Conservation (phyloP, 2,888 invertebrate genomes). For the Schizotus pectinicornis region DNA sequence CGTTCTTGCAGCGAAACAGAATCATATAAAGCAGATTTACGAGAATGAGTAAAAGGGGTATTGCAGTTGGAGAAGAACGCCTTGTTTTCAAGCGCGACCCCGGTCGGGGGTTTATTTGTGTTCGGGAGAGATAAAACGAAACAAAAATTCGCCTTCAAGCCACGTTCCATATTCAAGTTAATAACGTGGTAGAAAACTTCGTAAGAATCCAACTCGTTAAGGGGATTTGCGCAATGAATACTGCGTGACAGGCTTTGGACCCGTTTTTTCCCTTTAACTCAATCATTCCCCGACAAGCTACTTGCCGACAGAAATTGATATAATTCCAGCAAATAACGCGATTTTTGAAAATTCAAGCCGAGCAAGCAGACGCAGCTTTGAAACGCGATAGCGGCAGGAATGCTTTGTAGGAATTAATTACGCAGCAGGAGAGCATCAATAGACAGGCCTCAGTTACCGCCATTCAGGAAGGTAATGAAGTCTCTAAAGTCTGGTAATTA, state of each 20-base stretch:
- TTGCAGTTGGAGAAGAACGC: too few relatives aligned
- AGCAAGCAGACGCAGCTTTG: constrained; percentile 24
- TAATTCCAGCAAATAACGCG: too few relatives aligned
- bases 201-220: constrained; percentile 33
- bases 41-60: too few relatives aligned
- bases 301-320: too few relatives aligned
- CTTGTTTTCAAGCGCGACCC: too few relatives aligned
- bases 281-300: too few relatives aligned
- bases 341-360: too few relatives aligned
- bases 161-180: constrained; percentile 28
- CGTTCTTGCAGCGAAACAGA: too few relatives aligned
- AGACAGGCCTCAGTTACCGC: constrained; percentile 29
- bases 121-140: neutral
- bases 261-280: neutral
- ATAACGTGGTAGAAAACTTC: constrained; percentile 31
- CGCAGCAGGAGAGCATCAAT: constrained; percentile 38
- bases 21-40: too few relatives aligned
- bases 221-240: constrained; percentile 33
- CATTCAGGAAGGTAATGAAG: constrained; percentile 40
- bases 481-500: constrained; percentile 42
- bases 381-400: constrained; percentile 40
- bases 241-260: constrained; percentile 12
- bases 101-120: too few relatives aligned
- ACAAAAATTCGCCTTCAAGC: constrained; percentile 19
- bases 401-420: constrained; percentile 45